A percentile compares a stretch with the other conserved stretches of the same genome.
Conservation (phyloP, 2,797 vertebrate species). For the Pantherophis vulpinus region DNA sequence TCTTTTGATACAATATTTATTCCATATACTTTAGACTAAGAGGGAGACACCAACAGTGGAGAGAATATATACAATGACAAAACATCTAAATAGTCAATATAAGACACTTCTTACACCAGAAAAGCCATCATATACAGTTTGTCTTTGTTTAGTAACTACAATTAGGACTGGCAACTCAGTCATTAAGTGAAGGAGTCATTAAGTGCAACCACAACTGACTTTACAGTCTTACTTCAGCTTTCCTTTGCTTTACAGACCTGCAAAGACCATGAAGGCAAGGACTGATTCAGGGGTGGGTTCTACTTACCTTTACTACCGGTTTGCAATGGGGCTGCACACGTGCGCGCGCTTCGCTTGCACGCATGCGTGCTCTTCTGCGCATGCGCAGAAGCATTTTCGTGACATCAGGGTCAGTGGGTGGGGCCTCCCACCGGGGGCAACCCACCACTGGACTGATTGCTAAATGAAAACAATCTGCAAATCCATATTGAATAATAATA, state of each 20-base stretch:
- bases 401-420: too few relatives aligned
- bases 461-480: neutral
- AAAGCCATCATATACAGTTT: neutral
- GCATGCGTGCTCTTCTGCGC: too few relatives aligned
- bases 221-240: neutral
- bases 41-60: neutral
- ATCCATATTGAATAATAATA: neutral
- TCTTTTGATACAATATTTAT: neutral
- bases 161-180: neutral
- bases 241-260: neutral
- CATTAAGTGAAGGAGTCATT: neutral
- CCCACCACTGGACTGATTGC: neutral
- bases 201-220: neutral
- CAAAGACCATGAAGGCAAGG: neutral
- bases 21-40: neutral
- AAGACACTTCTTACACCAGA: neutral
- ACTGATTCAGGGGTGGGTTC: too few relatives aligned
- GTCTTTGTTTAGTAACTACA: neutral
- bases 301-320: too few relatives aligned
- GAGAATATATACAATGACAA: neutral
- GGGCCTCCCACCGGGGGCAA: too few relatives aligned
- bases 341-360: fast-evolving
- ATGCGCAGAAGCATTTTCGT: too few relatives aligned
- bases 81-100: neutral
- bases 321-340: too few relatives aligned